These are phyloP conservation scores for Phyllotreta cruciferae DNA, from an alignment of 2,888 invertebrate genomes.

Conservation along the genomic window DNA sequence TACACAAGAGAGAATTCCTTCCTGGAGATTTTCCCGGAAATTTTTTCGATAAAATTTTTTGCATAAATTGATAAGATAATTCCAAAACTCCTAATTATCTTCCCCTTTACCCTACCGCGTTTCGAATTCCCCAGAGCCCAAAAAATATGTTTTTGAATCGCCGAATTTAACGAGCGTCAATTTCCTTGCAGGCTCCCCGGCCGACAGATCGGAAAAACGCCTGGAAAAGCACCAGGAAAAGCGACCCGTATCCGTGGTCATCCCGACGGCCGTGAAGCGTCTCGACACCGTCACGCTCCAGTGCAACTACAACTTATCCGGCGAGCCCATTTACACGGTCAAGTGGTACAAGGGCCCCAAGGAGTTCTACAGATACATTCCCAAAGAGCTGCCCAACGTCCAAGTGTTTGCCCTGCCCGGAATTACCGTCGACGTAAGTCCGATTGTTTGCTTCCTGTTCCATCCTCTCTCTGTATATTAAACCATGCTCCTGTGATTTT, in stretches of 20 bases:
- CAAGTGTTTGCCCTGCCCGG: slow-evolving; percentile 75
- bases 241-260: slow-evolving; percentile 73
- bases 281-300: slow-evolving; percentile 77
- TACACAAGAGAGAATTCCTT: too few relatives aligned
- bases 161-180: too few relatives aligned
- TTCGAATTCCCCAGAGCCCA: too few relatives aligned
- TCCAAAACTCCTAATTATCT: too few relatives aligned
- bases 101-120: too few relatives aligned
- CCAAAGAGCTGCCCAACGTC: slow-evolving; percentile 79
- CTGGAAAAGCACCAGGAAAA: background rate
- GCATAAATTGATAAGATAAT: too few relatives aligned
- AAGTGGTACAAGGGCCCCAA: slow-evolving; percentile 82
- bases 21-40: too few relatives aligned
- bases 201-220: too few relatives aligned
- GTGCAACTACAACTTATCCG: slow-evolving; percentile 78
- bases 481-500: background rate
- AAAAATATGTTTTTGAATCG: too few relatives aligned
- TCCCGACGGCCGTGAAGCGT: slow-evolving; percentile 74
- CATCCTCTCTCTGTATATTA: too few relatives aligned
- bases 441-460: slow-evolving; percentile 11
- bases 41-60: too few relatives aligned
- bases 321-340: slow-evolving; percentile 77
- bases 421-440: slow-evolving; percentile 76
- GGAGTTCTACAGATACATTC: slow-evolving; percentile 82
- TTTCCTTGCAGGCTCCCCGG: too few relatives aligned